These are phyloP conservation scores for Drosophila bocki DNA, from an alignment of 1,140 invertebrate species.

Conservation along the genomic window DNA sequence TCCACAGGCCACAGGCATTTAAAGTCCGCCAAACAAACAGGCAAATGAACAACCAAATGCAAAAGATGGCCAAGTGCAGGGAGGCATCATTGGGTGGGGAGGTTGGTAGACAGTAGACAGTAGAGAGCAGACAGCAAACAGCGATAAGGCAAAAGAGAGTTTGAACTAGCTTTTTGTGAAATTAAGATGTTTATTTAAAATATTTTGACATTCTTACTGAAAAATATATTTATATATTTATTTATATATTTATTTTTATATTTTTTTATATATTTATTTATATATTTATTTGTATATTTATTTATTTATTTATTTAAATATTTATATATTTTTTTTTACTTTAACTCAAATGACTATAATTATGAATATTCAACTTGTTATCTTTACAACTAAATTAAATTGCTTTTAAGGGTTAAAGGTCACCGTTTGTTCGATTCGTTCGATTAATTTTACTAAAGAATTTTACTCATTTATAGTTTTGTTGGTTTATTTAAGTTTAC, in stretches of 20 bases:
- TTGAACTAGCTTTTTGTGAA: conserved; percentile 5
- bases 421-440: too few species aligned
- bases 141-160: conserved; percentile 19
- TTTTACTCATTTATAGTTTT: too few species aligned
- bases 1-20: conserved; percentile 29
- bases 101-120: conserved; percentile 17
- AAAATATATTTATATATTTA: neutral
- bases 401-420: too few species aligned
- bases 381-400: neutral
- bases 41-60: conserved; percentile 33
- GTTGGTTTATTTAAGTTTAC: neutral
- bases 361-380: neutral
- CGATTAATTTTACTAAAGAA: too few species aligned
- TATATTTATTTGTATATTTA: too few species aligned
- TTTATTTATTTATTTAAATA: too few species aligned
- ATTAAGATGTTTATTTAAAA: neutral
- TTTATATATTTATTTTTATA: too few species aligned
- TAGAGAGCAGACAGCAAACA: conserved; percentile 3
- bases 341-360: neutral
- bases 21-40: conserved; percentile 31
- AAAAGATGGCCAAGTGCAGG: conserved; percentile 5
- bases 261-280: too few species aligned
- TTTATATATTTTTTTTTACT: too few species aligned
- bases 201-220: neutral
- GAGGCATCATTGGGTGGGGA: neutral